Evolutionary conservation across 2,113 vertebrate species (phyloP), one percentile per base, ranked within the genome.

Genomic region (Columba janthina): DNA sequence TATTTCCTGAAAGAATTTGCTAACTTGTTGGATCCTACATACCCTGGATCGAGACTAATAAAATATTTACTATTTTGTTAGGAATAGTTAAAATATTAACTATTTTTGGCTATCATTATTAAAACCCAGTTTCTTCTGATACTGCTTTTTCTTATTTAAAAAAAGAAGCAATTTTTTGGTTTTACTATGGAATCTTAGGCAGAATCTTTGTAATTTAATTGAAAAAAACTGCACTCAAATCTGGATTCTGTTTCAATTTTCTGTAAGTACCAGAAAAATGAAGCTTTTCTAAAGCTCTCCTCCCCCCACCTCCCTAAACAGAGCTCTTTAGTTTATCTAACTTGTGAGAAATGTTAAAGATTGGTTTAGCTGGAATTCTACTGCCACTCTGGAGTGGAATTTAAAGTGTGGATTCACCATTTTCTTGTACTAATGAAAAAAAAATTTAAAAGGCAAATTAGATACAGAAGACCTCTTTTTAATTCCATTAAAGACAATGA

Each of bases 371-470:
- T 94, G 85, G 87, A 95, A 95, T 94, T 94, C 77, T 92, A 64
- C 38, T 84, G 50, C 61, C 81, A 94, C 54, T 76, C 70, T 81
- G 53, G 53, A 87, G 84, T 73, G 94, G 89, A 96, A 96, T 96
- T 96, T 96, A 95, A 94, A 96, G 93, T 93, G 80, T 94, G 93
- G 89, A 95, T 90, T 93, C 76, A 94, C 94, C 93, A 91, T 22
- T 28, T 74, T 81, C 50, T 77, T 60, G 21, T 40, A 87, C 10
- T 42, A 81, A 44, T 40, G 6, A 72, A 86, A 89, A 69, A 67
- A 54, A 73, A 21, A 0, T 6, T 36, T 54, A 6, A 31, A 75
- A 94, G 65, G 28, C 19, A 65, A 92, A 95, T 51, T 50, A 91
- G 40, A 88, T 65, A 80, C 42, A 67, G 60, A 94, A 22, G 54